Conservation (phyloP, 2,113 vertebrate genomes). For the Perca schrenkii region DNA sequence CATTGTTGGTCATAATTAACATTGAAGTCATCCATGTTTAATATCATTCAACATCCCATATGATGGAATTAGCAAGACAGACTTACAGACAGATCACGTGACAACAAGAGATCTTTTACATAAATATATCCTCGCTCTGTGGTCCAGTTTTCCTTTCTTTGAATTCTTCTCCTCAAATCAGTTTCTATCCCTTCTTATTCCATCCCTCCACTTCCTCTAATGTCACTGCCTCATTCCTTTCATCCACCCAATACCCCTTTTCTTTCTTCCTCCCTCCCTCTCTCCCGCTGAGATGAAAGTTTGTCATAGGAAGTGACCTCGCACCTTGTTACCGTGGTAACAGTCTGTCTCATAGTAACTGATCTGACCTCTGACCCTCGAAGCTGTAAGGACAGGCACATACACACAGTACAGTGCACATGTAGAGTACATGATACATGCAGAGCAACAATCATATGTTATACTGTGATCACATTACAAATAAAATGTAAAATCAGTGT, state of each 20-base stretch:
- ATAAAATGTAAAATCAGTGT: slow-evolving; percentile 28
- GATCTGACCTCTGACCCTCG: slow-evolving; percentile 55
- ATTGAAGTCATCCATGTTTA: background rate
- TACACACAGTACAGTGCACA: background rate
- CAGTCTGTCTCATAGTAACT: slow-evolving; percentile 38
- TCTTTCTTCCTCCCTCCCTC: background rate
- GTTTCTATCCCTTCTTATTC: background rate
- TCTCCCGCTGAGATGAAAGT: slow-evolving; percentile 70
- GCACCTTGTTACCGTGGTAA: slow-evolving; percentile 24
- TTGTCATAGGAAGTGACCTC: slow-evolving; percentile 60
- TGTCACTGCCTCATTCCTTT: slow-evolving; percentile 30
- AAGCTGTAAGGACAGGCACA: background rate
- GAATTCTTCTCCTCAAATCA: slow-evolving; percentile 7
- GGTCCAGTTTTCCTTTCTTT: background rate
- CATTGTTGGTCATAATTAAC: background rate
- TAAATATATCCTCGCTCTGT: background rate
- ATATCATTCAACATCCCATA: background rate
- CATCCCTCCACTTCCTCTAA: background rate
- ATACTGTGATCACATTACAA: slow-evolving; percentile 5
- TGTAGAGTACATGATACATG: background rate
- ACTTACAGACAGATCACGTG: background rate
- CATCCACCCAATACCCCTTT: slow-evolving; percentile 6
- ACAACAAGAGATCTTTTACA: background rate
- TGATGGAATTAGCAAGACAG: background rate
- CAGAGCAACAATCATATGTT: background rate